Base-by-base conservation (phyloP, 37 sponge, comb jelly and placozoan species). In the Theonella swinhoei region DNA sequence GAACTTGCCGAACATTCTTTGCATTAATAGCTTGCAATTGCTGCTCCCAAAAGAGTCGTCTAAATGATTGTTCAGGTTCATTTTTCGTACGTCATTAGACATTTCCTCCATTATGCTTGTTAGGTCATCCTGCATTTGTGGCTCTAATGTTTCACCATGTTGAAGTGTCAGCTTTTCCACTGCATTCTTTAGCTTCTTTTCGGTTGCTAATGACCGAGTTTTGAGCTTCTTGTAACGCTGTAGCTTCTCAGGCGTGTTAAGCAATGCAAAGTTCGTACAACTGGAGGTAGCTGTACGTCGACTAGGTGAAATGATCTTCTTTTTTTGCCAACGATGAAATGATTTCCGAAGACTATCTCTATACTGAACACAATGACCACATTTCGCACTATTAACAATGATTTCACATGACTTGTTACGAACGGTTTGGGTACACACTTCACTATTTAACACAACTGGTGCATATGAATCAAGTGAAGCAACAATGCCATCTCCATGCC, bases 11-110 rank as follows among this genome's bases (percentile, higher is more conserved):
- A 24, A 25, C 30, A 38, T 88, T 64, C 58, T 76, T 88, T 30
- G 39, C 30, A n/a, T 76, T 64, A 36, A 78, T 26, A 62, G 79
- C 70, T 54, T 86, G 39, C 22, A 82, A 67, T 34, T 88, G 88
- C 64, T 88, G 65, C 36, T 81, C 77, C 88, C 88, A 88, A 37
- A 88, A 88, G 17, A 82, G 11, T 32, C 83, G 64, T 26, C 70
- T 76, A 76, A 88, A 88, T 4, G 74, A 79, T 19, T 54, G 72
- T 34, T 80, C 82, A 62, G 78, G 61, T 73, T 81, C 76, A 39
- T 54, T 40, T 77, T 34, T 42, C 28, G 32, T 1, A 88, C 42
- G n/a, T 64, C 70, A 66, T 26, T 62, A 29, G 72, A 35, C 36
- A 70, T 47, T 30, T 59, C 54, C 28, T 58, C n/a, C 87, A 86